Evolutionary conservation across 2,888 invertebrate genomes (phyloP).

Genomic region (Eupelmus urozonus): DNA sequence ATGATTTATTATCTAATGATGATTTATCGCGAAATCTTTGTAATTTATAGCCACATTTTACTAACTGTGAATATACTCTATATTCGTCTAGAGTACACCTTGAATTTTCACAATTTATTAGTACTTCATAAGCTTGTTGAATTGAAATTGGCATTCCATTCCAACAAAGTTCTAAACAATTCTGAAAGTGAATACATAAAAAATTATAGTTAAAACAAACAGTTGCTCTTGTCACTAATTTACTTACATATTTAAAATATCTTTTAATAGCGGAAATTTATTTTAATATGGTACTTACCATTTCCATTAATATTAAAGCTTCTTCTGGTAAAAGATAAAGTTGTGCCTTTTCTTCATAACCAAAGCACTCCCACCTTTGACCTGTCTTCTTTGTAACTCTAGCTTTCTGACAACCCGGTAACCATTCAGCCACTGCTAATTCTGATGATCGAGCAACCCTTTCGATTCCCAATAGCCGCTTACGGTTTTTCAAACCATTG

Average conservation of each 20-base stretch:
- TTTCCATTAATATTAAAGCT: slow-evolving; percentile 83
- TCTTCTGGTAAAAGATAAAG: slow-evolving; percentile 83
- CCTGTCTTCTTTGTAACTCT: slow-evolving; percentile 80
- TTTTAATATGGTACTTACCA: too few species aligned
- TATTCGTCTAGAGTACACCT: slow-evolving; percentile 78
- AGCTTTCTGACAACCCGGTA: slow-evolving; percentile 78
- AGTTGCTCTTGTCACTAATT: too few species aligned
- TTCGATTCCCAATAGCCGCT: slow-evolving; percentile 79
- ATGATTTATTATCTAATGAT: slow-evolving; percentile 60
- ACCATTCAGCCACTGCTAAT: slow-evolving; percentile 81
- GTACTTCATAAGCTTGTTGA: slow-evolving; percentile 82
- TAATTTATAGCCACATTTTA: slow-evolving; percentile 80
- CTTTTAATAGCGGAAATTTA: too few species aligned
- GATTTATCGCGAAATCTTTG: slow-evolving; percentile 76
- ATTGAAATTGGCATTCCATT: slow-evolving; percentile 81
- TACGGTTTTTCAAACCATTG: slow-evolving; percentile 79
- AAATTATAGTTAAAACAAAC: too few species aligned
- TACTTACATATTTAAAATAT: too few species aligned
- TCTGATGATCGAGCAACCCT: slow-evolving; percentile 81
- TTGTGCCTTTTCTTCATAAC: slow-evolving; percentile 78
- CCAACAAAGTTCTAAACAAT: slow-evolving; percentile 80
- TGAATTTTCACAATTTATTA: slow-evolving; percentile 73
- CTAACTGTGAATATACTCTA: slow-evolving; percentile 81
- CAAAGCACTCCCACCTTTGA: slow-evolving; percentile 80
- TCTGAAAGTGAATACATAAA: too few species aligned